These are phyloP conservation scores for Alcedo quadribrachys DNA, from an alignment of 2,797 vertebrate species.

Conservation along the genomic window DNA sequence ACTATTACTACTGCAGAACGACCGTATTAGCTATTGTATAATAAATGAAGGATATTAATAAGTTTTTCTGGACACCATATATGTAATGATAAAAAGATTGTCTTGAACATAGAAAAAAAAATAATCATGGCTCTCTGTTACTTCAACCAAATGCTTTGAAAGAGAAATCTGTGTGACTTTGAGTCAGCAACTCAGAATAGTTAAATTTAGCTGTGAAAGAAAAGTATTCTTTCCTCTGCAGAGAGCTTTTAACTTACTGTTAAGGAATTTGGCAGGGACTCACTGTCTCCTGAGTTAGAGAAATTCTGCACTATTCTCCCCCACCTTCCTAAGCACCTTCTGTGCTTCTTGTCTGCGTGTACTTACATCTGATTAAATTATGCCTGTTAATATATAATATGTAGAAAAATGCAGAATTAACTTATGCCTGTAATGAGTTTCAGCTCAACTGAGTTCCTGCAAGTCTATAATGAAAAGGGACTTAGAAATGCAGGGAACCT, in stretches of 20 bases:
- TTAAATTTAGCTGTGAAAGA: slow-evolving; percentile 28
- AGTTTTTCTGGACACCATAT: neutral
- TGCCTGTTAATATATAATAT: neutral
- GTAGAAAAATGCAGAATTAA: neutral
- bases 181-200: neutral
- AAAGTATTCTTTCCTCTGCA: slow-evolving; percentile 8
- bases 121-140: neutral
- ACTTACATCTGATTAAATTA: neutral
- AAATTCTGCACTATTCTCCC: neutral
- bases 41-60: neutral
- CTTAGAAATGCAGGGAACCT: neutral
- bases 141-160: slow-evolving; percentile 20
- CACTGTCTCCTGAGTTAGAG: neutral
- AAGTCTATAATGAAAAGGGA: neutral
- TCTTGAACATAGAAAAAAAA: neutral
- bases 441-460: neutral
- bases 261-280: slow-evolving; percentile 30
- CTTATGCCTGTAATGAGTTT: neutral
- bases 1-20: neutral
- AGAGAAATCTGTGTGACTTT: neutral
- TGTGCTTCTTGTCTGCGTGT: neutral
- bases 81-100: neutral
- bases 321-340: neutral
- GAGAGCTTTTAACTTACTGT: slow-evolving; percentile 12
- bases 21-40: neutral